Evolutionary conservation across 2,888 invertebrate species (phyloP).

Genomic region (Muscina levida): DNA sequence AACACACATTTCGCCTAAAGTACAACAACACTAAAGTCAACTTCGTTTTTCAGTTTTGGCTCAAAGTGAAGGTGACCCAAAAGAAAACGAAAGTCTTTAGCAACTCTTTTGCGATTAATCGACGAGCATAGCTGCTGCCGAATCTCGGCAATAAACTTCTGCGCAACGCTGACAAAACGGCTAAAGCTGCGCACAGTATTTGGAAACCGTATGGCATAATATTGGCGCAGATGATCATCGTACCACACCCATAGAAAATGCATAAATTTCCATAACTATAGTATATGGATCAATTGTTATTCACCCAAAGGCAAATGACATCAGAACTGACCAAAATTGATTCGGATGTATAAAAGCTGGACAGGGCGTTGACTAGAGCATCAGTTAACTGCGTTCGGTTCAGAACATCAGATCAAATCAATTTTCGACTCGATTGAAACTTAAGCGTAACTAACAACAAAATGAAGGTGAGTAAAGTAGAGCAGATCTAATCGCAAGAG

Average conservation of each 20-base stretch:
- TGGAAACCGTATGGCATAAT: neutral
- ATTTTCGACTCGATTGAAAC: constrained; percentile 46
- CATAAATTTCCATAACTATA: neutral
- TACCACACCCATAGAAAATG: neutral
- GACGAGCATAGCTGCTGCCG: neutral
- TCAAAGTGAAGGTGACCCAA: constrained; percentile 59
- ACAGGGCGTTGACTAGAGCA: constrained; percentile 37
- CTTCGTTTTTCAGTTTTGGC: neutral
- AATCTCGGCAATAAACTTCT: constrained; percentile 5
- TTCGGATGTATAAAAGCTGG: constrained; percentile 52
- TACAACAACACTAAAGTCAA: neutral
- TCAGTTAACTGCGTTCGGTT: constrained; percentile 55
- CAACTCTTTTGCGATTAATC: too few relatives aligned
- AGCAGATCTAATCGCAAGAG: too few relatives aligned
- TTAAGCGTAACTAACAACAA: constrained; percentile 54
- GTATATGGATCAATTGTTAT: constrained; percentile 14
- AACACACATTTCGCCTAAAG: neutral
- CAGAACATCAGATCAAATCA: constrained; percentile 44
- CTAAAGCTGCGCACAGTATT: neutral
- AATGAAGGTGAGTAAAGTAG: constrained; percentile 60
- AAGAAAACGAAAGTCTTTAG: constrained; percentile 60
- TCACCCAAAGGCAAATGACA: neutral
- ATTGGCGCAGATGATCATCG: neutral
- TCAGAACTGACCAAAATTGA: too few relatives aligned
- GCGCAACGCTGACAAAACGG: neutral